Evolutionary conservation across 2,888 invertebrate genomes (phyloP), one percentile per base, ranked within the genome.

Genomic region (Charanyca ferruginea): DNA sequence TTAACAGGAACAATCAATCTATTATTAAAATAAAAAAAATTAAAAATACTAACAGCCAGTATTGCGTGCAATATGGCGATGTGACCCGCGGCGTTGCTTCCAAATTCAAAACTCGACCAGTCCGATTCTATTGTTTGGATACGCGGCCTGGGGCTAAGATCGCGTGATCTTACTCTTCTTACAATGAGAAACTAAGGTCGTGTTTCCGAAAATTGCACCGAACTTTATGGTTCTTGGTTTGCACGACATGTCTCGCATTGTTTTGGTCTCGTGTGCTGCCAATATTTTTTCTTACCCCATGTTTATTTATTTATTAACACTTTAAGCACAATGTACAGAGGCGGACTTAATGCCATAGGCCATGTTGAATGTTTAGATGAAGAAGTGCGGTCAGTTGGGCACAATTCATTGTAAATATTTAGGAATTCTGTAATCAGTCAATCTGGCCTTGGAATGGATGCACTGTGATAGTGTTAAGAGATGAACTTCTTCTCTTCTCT

Each of bases 1-100:
- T 60, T 68, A 49, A 23, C n/a, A 42, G 49, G 54, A 72, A 72
- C 38, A 61, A 47, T 41, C 49, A 61, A 64, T 61, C 28, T 55
- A 60, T 58, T 41, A 65, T 81, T 70, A 58, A 69, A 78, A 62
- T 70, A 51, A 66, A 65, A 73, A 74, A 67, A 63, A 70, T 59
- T n/a, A n/a, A 8, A 32, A n/a, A 80, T 85, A 85, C 85, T 85
- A 74, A 63, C 16, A 16, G 79, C 79, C 63, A 13, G 49, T 80
- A 86, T 93, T 85, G 91, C 94, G 93, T 93, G 94, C 93, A 79
- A 88, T 94, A 94, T 94, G 93, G 90, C 88, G 66, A 83, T 76
- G 80, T 77, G 79, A 88, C 91, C 83, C 64, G 83, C 61, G 88
- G 93, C 91, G 68, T 72, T 83, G 90, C 89, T 92, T 89, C 92